Evolutionary conservation across 1,140 invertebrate genomes (phyloP).

Genomic region (Drosophila tsacasi): DNA sequence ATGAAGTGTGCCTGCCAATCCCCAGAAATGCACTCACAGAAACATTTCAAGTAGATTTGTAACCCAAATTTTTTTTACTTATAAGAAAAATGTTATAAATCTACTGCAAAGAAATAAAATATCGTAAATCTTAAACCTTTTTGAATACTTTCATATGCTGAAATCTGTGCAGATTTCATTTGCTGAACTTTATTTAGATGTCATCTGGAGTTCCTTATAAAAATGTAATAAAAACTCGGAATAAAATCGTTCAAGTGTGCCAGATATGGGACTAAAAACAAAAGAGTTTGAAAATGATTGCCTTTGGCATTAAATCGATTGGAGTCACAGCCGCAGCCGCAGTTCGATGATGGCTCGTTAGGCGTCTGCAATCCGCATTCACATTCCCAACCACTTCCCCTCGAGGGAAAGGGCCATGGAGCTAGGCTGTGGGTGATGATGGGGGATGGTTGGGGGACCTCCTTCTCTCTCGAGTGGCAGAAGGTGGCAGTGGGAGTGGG

Average conservation of each 20-base stretch:
- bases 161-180: background rate
- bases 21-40: constrained; percentile 14
- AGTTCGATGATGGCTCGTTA: constrained; percentile 43
- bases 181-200: background rate
- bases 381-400: background rate
- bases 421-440: constrained; percentile 8
- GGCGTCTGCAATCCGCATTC: constrained; percentile 10
- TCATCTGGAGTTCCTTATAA: background rate
- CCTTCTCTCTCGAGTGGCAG: background rate
- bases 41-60: background rate
- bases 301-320: constrained; percentile 26
- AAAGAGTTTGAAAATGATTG: constrained; percentile 9
- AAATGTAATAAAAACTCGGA: background rate
- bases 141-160: background rate
- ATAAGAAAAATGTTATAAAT: background rate
- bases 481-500: constrained; percentile 20
- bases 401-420: constrained; percentile 17
- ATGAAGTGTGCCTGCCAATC: constrained; percentile 44
- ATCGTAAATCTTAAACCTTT: background rate
- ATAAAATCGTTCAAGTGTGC: constrained; percentile 9
- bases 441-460: background rate
- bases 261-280: background rate
- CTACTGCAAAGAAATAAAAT: background rate
- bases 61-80: background rate
- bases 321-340: background rate